phyloP scores from a whole-genome alignment of 2,113 vertebrate species.

The Capricornis sumatraensis region DNA sequence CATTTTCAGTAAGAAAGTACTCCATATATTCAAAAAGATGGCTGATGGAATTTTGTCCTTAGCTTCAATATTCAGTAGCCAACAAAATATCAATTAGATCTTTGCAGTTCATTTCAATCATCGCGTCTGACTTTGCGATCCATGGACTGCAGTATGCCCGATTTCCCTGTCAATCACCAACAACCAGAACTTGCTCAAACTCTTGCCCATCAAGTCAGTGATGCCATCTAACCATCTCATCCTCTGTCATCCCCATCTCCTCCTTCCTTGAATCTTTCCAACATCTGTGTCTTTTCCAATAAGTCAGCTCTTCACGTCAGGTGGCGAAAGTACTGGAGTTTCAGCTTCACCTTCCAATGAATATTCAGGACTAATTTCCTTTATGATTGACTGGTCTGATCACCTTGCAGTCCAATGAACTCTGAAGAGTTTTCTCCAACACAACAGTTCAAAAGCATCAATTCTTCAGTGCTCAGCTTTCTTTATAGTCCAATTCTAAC shows the following conservation, averaged over 20 bases:
- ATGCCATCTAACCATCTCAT: background rate
- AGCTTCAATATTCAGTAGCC: background rate
- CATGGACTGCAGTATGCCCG: background rate
- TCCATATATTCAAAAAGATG: background rate
- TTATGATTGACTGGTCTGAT: no score
- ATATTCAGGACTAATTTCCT: no score
- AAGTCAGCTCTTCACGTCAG: no score
- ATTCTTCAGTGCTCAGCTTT: no score
- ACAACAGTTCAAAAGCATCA: no score
- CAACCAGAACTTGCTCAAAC: background rate
- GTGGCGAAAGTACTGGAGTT: no score
- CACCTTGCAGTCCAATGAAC: no score
- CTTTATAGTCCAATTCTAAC: no score
- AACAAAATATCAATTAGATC: background rate
- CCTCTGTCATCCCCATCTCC: background rate
- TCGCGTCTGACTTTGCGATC: fast-evolving
- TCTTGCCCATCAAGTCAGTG: background rate
- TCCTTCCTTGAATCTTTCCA: background rate
- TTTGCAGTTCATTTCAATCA: no score
- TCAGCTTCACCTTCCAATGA: no score
- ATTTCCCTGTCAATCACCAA: background rate
- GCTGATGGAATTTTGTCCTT: background rate
- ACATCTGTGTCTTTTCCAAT: no score
- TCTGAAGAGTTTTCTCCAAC: no score
- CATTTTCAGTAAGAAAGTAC: background rate